These are phyloP conservation scores for Micromesistius poutassou DNA, from an alignment of 2,797 vertebrate species.

Conservation along the genomic window DNA sequence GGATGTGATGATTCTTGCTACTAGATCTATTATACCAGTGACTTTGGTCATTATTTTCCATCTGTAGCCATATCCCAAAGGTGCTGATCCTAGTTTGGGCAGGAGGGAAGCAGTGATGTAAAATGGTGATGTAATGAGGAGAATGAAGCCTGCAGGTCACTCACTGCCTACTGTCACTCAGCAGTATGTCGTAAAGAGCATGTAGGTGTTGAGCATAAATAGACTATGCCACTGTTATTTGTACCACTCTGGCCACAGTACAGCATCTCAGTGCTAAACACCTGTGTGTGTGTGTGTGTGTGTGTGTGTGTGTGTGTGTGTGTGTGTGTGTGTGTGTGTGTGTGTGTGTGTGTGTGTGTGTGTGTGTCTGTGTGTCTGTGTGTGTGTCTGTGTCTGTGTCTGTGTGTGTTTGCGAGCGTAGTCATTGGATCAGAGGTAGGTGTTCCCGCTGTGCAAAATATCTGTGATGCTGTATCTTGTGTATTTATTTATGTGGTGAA, in stretches of 20 bases:
- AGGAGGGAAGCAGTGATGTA: constrained; percentile 10
- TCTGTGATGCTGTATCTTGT: constrained; percentile 35
- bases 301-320: constrained; percentile 40
- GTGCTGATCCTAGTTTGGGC: constrained; percentile 6
- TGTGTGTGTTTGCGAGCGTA: constrained; percentile 28
- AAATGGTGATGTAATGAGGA: constrained; percentile 52
- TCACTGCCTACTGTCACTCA: constrained; percentile 27
- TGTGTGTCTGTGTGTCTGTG: constrained; percentile 40
- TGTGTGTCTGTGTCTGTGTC: no score
- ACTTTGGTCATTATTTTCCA: neutral
- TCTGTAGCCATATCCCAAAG: neutral
- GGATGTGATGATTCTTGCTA: neutral
- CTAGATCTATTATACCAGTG: neutral
- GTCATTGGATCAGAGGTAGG: neutral
- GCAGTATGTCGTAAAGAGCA: constrained; percentile 49
- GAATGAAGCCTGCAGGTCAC: constrained; percentile 26
- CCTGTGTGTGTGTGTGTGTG: constrained; percentile 32
- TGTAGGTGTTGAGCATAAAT: constrained; percentile 57
- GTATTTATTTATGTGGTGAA: constrained; percentile 27
- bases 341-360: constrained; percentile 31
- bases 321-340: constrained; percentile 16
- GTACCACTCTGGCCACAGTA: neutral
- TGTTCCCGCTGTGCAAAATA: neutral
- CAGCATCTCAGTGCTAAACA: constrained; percentile 52
- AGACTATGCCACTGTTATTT: constrained; percentile 60